Percentiles rank a stretch among this genome's conserved stretches.
These are phyloP conservation scores for Branchinecta lindahli DNA, from an alignment of 1,140 invertebrate genomes.

Conservation along the genomic window DNA sequence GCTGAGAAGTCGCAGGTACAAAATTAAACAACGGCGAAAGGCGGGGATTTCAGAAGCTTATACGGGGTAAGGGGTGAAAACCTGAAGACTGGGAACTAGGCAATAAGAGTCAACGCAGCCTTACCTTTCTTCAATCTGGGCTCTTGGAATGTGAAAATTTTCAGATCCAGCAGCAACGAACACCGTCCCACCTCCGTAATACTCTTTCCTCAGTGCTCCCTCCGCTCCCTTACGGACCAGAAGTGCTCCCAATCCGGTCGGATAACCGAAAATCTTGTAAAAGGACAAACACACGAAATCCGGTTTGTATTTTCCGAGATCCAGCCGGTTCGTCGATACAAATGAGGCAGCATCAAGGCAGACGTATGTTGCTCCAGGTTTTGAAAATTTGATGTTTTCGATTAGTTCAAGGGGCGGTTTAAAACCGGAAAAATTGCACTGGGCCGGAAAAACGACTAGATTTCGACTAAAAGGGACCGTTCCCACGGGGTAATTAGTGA, in stretches of 20 bases:
- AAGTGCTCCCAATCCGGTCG: constrained; percentile 79
- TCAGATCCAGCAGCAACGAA: neutral
- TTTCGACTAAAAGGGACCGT: constrained; percentile 31
- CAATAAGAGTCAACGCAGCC: no score
- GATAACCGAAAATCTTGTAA: constrained; percentile 97
- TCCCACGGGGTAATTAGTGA: neutral
- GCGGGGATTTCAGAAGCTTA: no score
- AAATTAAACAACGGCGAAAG: no score
- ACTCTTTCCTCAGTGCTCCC: constrained; percentile 48
- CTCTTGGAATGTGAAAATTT: neutral
- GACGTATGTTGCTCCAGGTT: constrained; percentile 50
- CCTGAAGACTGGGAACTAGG: no score
- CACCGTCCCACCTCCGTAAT: constrained; percentile 85
- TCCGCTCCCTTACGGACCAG: constrained; percentile 54
- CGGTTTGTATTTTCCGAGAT: constrained; percentile 52
- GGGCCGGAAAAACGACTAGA: constrained; percentile 72
- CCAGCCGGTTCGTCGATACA: constrained; percentile 57
- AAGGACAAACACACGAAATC: constrained; percentile 88
- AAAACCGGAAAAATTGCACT: constrained; percentile 84
- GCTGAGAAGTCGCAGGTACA: no score
- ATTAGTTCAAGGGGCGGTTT: constrained; percentile 72
- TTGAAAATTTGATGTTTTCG: constrained; percentile 38
- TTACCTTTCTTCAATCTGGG: neutral
- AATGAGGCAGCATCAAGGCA: constrained; percentile 72
- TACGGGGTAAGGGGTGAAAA: no score